A percentile compares a stretch with the other conserved stretches of the same genome.
Conservation (phyloP, 37 sponge, comb jelly and placozoan genomes). For the Agelas oroides region DNA sequence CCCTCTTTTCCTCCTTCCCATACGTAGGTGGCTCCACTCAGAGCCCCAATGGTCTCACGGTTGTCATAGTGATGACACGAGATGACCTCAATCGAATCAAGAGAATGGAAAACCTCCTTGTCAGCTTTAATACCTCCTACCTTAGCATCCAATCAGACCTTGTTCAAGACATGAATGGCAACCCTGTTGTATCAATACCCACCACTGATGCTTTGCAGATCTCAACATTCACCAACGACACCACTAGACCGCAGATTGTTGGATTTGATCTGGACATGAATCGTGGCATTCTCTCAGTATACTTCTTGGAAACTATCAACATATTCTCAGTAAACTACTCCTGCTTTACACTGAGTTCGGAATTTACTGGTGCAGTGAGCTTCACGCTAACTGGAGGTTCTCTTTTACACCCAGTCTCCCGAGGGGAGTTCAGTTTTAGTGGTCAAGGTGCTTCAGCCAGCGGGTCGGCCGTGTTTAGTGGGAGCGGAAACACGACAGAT, state of each 20-base stretch:
- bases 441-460: constrained; percentile 5
- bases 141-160: constrained; percentile 55
- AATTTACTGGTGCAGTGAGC: constrained; percentile 25
- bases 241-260: constrained; percentile 58
- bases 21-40: constrained; percentile 71
- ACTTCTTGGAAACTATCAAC: constrained; percentile 82
- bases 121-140: constrained; percentile 48
- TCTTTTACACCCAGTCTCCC: constrained; percentile 43
- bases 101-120: constrained; percentile 58
- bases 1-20: too few relatives aligned
- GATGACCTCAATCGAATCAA: constrained; percentile 84
- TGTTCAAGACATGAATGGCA: constrained; percentile 75
- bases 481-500: constrained; percentile 17
- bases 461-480: constrained; percentile 22
- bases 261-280: constrained; percentile 91
- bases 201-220: constrained; percentile 26
- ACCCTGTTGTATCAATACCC: constrained; percentile 53
- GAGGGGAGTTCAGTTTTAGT: constrained; percentile 5
- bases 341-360: constrained; percentile 65
- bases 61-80: constrained; percentile 72
- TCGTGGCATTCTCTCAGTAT: constrained; percentile 68
- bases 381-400: constrained; percentile 74
- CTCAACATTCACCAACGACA: constrained; percentile 37
- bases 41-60: constrained; percentile 64
- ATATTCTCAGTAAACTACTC: constrained; percentile 67